Evolutionary conservation across 2,113 vertebrate genomes (phyloP), one percentile per base, ranked within the genome.

Genomic region (Carassius carassius): DNA sequence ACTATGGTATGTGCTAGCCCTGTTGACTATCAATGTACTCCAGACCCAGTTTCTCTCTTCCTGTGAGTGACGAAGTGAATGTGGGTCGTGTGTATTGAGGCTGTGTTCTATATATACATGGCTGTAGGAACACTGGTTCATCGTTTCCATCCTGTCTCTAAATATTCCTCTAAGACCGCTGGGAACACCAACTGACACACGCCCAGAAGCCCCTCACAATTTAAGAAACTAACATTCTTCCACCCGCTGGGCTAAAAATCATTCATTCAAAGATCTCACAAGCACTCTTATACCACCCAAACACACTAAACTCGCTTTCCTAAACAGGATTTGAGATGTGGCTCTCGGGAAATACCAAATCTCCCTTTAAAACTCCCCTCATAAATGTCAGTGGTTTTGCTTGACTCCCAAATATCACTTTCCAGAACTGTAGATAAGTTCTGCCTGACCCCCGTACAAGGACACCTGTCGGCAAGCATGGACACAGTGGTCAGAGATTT

Each of bases 61-160:
- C 76, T 37, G 56, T 72, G 32, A 76, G 77, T 81, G 63, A 73
- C 76, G 32, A 13, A 83, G 49, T 62, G 58, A 89, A 89, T 87
- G 80, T 89, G 86, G 88, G 86, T 89, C 82, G 37, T 85, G 81
- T 73, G 82, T 86, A 87, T 89, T 82, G 86, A 87, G 88, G 86
- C 80, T 89, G 84, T 87, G 84, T 78, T 76, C 86, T 86, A 86
- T 87, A 86, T 89, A 86, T 87, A 84, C 58, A 73, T 58, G 41
- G 78, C 84, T 82, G 79, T 70, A 82, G 69, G 88, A 87, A 87
- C 86, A 89, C 74, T 84, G 86, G 60, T 83, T 86, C 82, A 82
- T 83, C 83, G 51, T 63, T 41, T 85, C 56, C 84, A 74, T 83
- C 56, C 56, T 16, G 67, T 88, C 72, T 82, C 86, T 88, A 84